Conservation (phyloP, 1,140 invertebrate species). For the Macrocentrus cingulum region DNA sequence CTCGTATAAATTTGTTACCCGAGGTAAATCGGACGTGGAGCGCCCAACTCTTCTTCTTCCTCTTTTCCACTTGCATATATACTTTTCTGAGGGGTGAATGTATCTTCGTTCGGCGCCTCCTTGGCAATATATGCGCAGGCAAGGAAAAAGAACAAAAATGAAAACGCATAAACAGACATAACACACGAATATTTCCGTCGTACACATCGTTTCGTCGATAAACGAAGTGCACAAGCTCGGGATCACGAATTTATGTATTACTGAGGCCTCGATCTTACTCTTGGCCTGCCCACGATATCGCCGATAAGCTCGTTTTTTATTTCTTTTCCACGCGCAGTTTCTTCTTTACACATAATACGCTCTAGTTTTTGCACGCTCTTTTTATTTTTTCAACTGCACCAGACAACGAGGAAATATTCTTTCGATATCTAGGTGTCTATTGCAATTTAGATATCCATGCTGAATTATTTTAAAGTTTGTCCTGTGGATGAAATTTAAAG, state of each 20-base stretch:
- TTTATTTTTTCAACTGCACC: background rate
- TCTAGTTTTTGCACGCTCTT: no score
- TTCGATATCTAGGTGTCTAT: slow-evolving; percentile 1
- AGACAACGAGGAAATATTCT: background rate
- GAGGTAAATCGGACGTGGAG: slow-evolving; percentile 27
- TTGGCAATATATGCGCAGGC: background rate
- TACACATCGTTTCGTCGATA: slow-evolving; percentile 12
- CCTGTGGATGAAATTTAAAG: no score
- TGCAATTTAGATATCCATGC: background rate
- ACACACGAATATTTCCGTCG: slow-evolving; percentile 14
- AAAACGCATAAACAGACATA: slow-evolving; percentile 3
- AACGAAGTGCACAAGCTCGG: background rate
- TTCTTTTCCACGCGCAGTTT: background rate
- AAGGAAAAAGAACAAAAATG: background rate
- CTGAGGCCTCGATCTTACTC: background rate
- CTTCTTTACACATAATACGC: background rate
- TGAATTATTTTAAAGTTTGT: no score
- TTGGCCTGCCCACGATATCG: slow-evolving; percentile 1
- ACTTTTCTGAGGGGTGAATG: slow-evolving; percentile 19
- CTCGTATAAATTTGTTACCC: slow-evolving; percentile 28
- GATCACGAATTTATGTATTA: slow-evolving; percentile 21
- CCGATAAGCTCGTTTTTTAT: slow-evolving; percentile 12
- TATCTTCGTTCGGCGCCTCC: background rate
- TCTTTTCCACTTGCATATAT: slow-evolving; percentile 28
- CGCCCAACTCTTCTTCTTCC: slow-evolving; percentile 23